A percentile compares a stretch with the other conserved stretches of the same genome.
Conservation (phyloP, 2,797 vertebrate species). For the Pogonophryne albipinna region DNA sequence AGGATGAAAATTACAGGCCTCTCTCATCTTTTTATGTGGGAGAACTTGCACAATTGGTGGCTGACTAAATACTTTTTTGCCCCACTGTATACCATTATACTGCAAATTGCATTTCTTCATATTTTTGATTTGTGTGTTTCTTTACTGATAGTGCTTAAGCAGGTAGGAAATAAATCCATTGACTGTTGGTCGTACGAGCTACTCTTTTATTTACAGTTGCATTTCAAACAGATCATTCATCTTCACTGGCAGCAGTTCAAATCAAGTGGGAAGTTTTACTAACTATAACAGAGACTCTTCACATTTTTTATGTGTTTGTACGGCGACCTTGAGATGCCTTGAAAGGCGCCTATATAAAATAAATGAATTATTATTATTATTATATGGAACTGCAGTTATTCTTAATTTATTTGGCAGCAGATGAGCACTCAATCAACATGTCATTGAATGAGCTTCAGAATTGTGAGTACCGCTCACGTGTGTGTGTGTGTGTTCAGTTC, state of each 20-base stretch:
- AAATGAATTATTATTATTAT: too few species aligned
- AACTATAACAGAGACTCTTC: neutral
- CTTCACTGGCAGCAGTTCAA: neutral
- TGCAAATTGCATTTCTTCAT: too few species aligned
- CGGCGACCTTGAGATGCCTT: too few species aligned
- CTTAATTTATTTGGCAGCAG: constrained; percentile 12
- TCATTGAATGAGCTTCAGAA: constrained; percentile 12
- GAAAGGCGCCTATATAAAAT: too few species aligned
- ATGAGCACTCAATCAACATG: constrained; percentile 21
- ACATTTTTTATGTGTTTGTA: too few species aligned
- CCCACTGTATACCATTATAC: too few species aligned
- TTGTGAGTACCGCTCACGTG: neutral
- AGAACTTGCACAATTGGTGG: too few species aligned
- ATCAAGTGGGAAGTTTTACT: neutral
- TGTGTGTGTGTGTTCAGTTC: neutral
- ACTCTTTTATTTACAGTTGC: neutral
- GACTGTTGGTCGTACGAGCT: neutral
- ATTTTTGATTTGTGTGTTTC: too few species aligned
- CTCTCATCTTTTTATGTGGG: too few species aligned
- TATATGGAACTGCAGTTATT: neutral
- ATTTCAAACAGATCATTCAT: neutral
- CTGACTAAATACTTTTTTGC: too few species aligned
- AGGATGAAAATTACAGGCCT: too few species aligned
- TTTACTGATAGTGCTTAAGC: neutral
- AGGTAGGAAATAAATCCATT: neutral